These are phyloP conservation scores for Pseudomyrmex concolor DNA, from an alignment of 1,140 invertebrate species.

Conservation along the genomic window DNA sequence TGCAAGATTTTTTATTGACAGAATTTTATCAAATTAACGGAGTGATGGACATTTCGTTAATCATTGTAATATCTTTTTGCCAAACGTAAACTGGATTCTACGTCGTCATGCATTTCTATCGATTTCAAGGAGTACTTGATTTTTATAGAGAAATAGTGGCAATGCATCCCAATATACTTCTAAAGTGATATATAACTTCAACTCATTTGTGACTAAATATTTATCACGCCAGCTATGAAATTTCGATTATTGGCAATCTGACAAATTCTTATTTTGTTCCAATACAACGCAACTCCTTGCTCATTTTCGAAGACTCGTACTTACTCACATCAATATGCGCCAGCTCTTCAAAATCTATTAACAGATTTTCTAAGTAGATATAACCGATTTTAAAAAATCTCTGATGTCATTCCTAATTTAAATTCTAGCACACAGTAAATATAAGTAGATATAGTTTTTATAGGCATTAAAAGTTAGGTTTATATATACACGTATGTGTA, in stretches of 20 bases:
- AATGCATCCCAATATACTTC: not conserved
- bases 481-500: not conserved
- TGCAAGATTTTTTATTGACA: slow-evolving; percentile 3
- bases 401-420: slow-evolving; percentile 6
- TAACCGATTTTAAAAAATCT: not conserved
- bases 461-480: not conserved
- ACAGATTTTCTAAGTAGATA: not conserved
- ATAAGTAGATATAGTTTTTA: not conserved
- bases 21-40: not conserved
- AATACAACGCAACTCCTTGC: not conserved
- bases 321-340: not conserved
- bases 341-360: not conserved
- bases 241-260: slow-evolving; percentile 31
- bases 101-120: not conserved
- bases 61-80: not conserved
- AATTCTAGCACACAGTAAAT: not conserved
- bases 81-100: not conserved
- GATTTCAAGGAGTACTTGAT: not conserved
- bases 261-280: slow-evolving; percentile 3
- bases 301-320: not conserved
- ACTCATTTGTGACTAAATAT: slow-evolving; percentile 35
- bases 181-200: slow-evolving; percentile 1
- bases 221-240: slow-evolving; percentile 8
- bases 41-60: not conserved
- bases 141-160: not conserved